A percentile compares a stretch with the other conserved stretches of the same genome.
Conservation (phyloP, 2,113 vertebrate genomes). For the Cryptomyrus ogoouensis region DNA sequence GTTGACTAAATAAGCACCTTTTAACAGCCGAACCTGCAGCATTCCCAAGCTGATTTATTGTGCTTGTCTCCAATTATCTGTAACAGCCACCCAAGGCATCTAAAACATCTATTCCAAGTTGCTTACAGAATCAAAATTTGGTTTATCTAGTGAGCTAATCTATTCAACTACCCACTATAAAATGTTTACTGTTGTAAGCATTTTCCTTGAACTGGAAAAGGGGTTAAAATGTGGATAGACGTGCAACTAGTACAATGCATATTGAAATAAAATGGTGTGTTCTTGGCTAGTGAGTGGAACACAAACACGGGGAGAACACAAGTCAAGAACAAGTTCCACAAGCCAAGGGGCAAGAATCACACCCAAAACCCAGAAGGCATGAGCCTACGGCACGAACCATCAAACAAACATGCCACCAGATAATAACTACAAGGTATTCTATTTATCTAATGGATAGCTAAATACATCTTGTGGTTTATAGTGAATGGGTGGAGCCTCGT, state of each 20-base stretch:
- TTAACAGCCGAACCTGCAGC: not conserved
- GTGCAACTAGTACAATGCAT: not conserved
- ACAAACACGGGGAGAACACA: not conserved
- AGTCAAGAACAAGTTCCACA: not conserved
- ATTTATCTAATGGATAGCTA: not conserved
- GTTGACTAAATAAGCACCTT: not conserved
- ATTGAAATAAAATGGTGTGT: not conserved
- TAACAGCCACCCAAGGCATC: not conserved
- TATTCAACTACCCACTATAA: not conserved
- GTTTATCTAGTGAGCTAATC: not conserved
- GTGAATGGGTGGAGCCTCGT: not conserved
- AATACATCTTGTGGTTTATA: not conserved
- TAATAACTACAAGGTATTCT: not conserved
- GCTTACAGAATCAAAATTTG: not conserved
- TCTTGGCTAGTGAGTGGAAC: not conserved
- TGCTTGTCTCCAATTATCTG: not conserved
- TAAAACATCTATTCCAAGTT: not conserved
- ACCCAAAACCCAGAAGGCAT: not conserved
- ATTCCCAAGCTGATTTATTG: not conserved
- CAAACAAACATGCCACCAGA: not conserved
- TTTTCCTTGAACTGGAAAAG: not conserved
- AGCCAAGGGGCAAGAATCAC: not conserved
- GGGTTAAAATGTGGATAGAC: not conserved
- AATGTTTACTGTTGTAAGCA: rapidly evolving
- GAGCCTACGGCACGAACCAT: not conserved